phyloP scores from a whole-genome alignment of 2,888 invertebrate genomes.

The Andrena praecox region DNA sequence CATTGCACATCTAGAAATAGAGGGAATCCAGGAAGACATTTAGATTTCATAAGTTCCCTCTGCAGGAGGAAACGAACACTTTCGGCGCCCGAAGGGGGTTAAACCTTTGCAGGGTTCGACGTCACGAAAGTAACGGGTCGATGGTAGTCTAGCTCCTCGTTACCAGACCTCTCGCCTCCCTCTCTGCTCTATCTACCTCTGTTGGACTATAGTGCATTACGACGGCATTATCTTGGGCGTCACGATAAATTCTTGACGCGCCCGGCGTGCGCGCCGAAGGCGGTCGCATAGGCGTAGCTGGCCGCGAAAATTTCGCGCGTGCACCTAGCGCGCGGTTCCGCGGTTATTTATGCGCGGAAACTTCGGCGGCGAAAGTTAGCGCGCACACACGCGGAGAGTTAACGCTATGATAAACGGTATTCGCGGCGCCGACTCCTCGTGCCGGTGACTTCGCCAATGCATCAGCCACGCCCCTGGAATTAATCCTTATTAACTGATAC shows the following conservation, averaged over 20 bases:
- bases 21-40: neutral
- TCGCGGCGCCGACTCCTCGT: conserved; percentile 55
- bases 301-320: conserved; percentile 25
- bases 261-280: conserved; percentile 26
- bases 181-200: neutral
- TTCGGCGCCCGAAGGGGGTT: neutral
- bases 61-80: conserved; percentile 18
- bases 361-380: conserved; percentile 63
- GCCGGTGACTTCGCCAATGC: conserved; percentile 64
- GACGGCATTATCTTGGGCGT: conserved; percentile 46
- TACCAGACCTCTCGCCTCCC: neutral
- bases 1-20: no score
- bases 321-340: neutral
- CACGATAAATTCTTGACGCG: conserved; percentile 52
- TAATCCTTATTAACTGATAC: conserved; percentile 70
- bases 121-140: conserved; percentile 15
- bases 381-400: conserved; percentile 29
- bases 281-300: conserved; percentile 31
- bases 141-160: neutral
- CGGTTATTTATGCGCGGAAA: conserved; percentile 68
- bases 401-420: conserved; percentile 66
- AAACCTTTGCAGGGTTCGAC: neutral
- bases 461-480: conserved; percentile 63
- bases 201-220: conserved; percentile 3
- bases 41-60: conserved; percentile 12